Evolutionary conservation across 2,113 vertebrate species (phyloP).

Genomic region (Myotis davidii): DNA sequence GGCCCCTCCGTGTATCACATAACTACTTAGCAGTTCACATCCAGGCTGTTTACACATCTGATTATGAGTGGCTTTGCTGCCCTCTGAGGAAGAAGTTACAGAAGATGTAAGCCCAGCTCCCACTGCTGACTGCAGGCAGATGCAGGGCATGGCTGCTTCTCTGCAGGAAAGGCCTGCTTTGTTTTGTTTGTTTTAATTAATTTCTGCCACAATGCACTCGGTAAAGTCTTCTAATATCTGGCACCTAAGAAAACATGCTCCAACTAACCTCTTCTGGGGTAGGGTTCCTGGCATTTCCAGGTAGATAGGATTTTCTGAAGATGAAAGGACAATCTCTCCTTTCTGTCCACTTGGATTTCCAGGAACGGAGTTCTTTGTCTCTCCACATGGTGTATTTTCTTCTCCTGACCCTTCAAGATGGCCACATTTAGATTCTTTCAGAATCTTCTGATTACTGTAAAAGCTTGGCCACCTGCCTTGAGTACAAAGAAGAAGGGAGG

Average conservation of each 20-base stretch:
- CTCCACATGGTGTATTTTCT: not conserved
- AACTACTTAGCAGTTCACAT: not conserved
- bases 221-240: slow-evolving; percentile 16
- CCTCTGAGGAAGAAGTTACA: not conserved
- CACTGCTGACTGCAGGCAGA: not conserved
- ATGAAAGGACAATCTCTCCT: not conserved
- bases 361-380: not conserved
- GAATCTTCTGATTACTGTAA: not conserved
- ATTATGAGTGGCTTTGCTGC: not conserved
- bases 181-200: not conserved
- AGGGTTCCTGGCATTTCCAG: not conserved
- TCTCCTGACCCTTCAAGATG: not conserved
- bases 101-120: not conserved
- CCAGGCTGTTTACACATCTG: not conserved
- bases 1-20: not conserved
- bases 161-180: not conserved
- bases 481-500: not conserved
- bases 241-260: not conserved
- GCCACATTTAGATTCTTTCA: not conserved
- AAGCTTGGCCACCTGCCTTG: not conserved
- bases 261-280: not conserved
- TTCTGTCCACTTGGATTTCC: slow-evolving; percentile 25
- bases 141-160: not conserved
- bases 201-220: not conserved
- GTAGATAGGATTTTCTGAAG: not conserved